These are phyloP conservation scores for Chironomus tepperi DNA, from an alignment of 1,140 invertebrate species.

Conservation along the genomic window DNA sequence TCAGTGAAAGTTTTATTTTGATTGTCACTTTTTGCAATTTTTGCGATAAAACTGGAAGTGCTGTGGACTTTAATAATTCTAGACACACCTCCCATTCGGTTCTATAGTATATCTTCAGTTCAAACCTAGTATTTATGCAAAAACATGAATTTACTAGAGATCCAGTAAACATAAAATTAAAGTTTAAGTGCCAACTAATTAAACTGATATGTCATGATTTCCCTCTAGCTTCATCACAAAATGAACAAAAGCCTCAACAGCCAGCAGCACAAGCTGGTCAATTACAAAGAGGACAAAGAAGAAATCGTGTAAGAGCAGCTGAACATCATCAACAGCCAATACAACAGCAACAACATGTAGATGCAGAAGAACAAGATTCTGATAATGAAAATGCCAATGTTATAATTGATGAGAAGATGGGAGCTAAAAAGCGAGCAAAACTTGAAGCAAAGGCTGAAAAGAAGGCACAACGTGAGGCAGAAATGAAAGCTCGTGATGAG, in stretches of 20 bases:
- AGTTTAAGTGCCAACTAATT: no score
- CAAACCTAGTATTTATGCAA: no score
- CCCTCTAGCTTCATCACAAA: neutral
- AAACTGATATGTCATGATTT: neutral
- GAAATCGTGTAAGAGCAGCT: constrained; percentile 27
- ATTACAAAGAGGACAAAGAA: neutral
- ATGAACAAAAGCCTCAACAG: neutral
- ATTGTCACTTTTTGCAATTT: no score
- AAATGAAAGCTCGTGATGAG: constrained; percentile 62
- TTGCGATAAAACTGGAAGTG: no score
- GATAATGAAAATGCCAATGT: constrained; percentile 40
- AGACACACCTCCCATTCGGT: no score
- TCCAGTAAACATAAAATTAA: neutral
- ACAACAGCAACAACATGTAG: constrained; percentile 37
- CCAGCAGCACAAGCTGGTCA: neutral
- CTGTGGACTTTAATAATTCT: no score
- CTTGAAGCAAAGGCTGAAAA: constrained; percentile 88
- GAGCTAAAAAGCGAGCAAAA: constrained; percentile 86
- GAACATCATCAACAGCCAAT: constrained; percentile 31
- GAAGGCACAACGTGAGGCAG: constrained; percentile 69
- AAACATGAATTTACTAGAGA: no score
- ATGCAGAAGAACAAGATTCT: constrained; percentile 30
- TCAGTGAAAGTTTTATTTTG: neutral
- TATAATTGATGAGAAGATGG: constrained; percentile 68
- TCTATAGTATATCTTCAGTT: no score